A percentile compares a stretch with the other conserved stretches of the same genome.
Conservation (phyloP, 2,113 vertebrate genomes). For the Oceanodroma tethys region DNA sequence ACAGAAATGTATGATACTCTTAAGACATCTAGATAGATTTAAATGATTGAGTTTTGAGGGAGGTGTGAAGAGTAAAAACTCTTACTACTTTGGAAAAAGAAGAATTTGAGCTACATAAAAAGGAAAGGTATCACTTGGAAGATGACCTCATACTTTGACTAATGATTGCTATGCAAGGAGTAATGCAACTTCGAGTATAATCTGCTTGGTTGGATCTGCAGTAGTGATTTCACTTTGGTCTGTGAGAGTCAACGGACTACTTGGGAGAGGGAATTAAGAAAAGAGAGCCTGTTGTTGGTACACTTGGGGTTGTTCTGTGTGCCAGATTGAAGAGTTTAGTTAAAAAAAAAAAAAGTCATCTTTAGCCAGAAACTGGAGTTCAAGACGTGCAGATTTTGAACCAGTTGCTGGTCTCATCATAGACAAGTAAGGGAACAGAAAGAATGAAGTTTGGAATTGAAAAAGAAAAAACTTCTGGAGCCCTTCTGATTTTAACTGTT, state of each 20-base stretch:
- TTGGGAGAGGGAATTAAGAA: not conserved
- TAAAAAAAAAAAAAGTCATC: not conserved
- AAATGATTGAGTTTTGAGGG: not conserved
- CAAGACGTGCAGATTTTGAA: not conserved
- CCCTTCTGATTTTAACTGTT: not conserved
- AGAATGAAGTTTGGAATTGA: not conserved
- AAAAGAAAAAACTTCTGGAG: not conserved
- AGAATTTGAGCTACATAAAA: not conserved
- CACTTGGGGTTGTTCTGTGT: not conserved
- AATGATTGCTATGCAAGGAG: not conserved
- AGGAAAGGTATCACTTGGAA: not conserved
- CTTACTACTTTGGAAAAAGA: not conserved
- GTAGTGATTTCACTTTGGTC: not conserved
- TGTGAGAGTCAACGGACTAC: not conserved
- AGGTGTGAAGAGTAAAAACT: not conserved
- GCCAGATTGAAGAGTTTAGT: not conserved
- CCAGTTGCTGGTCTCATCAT: not conserved
- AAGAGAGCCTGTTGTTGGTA: not conserved
- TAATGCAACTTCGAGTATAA: not conserved
- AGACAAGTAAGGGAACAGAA: not conserved
- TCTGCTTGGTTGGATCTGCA: not conserved
- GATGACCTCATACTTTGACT: not conserved
- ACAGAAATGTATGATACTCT: not conserved
- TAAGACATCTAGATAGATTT: not conserved
- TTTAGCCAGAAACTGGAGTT: not conserved